These are phyloP conservation scores for Trichechus manatus DNA, from an alignment of 2,113 vertebrate species.

Conservation along the genomic window DNA sequence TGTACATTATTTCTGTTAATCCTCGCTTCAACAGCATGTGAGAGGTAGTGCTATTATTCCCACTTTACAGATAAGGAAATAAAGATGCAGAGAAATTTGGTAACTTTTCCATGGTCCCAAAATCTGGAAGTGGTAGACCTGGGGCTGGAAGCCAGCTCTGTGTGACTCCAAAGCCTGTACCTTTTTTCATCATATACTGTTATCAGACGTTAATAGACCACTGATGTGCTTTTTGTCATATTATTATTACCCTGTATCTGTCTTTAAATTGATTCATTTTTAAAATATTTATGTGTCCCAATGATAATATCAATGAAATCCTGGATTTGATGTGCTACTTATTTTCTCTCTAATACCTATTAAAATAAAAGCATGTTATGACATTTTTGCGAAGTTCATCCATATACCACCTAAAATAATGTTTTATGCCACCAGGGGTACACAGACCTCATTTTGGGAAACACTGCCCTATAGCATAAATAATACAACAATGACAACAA, in stretches of 20 bases:
- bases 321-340: slow-evolving; percentile 4
- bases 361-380: neutral
- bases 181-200: neutral
- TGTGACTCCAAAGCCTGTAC: neutral
- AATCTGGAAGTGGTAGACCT: neutral
- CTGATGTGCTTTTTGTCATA: neutral
- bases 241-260: neutral
- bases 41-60: neutral
- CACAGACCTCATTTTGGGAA: neutral
- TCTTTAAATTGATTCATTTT: neutral
- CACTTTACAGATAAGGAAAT: neutral
- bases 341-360: slow-evolving; percentile 15
- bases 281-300: neutral
- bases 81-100: neutral
- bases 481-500: neutral
- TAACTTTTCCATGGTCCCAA: neutral
- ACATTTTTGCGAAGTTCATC: neutral
- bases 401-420: neutral
- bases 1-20: neutral
- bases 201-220: neutral
- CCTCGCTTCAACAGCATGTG: neutral
- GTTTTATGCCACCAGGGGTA: neutral
- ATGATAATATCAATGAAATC: neutral
- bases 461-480: neutral
- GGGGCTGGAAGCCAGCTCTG: neutral